Conservation (phyloP, 2,797 vertebrate species). For the Pangasius krempfi region DNA sequence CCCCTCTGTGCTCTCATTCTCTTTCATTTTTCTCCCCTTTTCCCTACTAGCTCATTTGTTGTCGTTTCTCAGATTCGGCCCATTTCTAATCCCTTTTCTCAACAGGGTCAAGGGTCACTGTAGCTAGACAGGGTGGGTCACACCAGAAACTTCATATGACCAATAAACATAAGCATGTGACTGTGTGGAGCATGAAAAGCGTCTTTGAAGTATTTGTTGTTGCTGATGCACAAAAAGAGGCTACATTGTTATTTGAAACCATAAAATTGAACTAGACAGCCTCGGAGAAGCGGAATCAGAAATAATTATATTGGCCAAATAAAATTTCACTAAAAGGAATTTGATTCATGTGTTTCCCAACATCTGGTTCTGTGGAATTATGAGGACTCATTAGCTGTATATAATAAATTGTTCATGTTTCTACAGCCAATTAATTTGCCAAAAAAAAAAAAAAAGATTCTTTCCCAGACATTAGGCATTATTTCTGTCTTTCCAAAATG, state of each 20-base stretch:
- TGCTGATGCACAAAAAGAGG: neutral
- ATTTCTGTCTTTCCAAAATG: neutral
- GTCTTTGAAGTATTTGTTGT: slow-evolving; percentile 3
- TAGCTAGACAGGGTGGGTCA: slow-evolving; percentile 37
- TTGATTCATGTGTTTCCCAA: neutral
- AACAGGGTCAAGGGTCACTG: slow-evolving; percentile 32
- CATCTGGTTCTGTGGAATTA: neutral
- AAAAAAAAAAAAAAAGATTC: neutral
- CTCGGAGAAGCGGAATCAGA: neutral
- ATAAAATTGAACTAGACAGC: neutral
- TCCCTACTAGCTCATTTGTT: slow-evolving; percentile 11
- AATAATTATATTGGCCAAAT: neutral
- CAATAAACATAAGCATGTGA: slow-evolving; percentile 43
- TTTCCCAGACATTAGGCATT: neutral
- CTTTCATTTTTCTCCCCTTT: slow-evolving; percentile 57
- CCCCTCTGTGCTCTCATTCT: slow-evolving; percentile 51
- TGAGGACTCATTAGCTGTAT: neutral
- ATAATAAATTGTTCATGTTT: neutral
- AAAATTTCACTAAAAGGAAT: neutral
- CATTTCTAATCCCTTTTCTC: slow-evolving; percentile 30
- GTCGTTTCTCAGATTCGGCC: slow-evolving; percentile 12
- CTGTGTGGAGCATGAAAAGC: neutral
- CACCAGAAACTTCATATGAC: slow-evolving; percentile 48
- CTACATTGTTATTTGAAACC: neutral
- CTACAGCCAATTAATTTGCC: neutral